phyloP scores from a whole-genome alignment of 1,140 invertebrate genomes.

The Chrysopa pallens region DNA sequence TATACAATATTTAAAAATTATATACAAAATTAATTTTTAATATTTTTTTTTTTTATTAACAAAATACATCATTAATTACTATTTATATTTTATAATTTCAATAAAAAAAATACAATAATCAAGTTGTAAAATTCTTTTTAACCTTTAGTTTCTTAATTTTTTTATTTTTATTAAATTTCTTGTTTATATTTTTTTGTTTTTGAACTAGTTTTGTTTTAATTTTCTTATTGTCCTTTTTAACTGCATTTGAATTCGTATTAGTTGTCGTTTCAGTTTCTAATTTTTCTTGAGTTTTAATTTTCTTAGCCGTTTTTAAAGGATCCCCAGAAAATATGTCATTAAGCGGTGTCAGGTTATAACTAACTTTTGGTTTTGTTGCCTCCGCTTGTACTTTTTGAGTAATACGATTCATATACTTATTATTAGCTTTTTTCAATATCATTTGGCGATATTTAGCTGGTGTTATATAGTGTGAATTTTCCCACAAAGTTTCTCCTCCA shows the following conservation, averaged over 20 bases:
- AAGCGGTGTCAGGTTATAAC: constrained; percentile 39
- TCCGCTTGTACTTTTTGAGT: constrained; percentile 59
- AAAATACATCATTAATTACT: no score
- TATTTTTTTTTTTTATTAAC: no score
- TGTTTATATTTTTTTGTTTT: constrained; percentile 4
- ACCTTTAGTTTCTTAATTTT: neutral
- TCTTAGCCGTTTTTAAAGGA: constrained; percentile 22
- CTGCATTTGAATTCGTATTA: neutral
- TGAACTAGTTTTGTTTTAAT: constrained; percentile 1
- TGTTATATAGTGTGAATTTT: constrained; percentile 83
- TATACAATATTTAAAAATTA: no score
- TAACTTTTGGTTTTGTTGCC: constrained; percentile 45
- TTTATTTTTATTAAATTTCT: constrained; percentile 12
- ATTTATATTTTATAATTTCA: no score
- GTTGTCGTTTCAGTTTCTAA: neutral
- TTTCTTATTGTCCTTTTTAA: neutral
- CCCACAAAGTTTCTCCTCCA: constrained; percentile 77
- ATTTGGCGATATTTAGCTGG: constrained; percentile 66
- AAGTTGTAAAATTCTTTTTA: no score
- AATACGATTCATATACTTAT: constrained; percentile 60
- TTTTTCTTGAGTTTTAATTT: neutral
- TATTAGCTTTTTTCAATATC: constrained; percentile 44
- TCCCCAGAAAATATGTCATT: constrained; percentile 45
- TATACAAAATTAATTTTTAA: no score
- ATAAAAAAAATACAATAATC: no score